Conservation (phyloP, 2,113 vertebrate genomes). For the Oreochromis niloticus region DNA sequence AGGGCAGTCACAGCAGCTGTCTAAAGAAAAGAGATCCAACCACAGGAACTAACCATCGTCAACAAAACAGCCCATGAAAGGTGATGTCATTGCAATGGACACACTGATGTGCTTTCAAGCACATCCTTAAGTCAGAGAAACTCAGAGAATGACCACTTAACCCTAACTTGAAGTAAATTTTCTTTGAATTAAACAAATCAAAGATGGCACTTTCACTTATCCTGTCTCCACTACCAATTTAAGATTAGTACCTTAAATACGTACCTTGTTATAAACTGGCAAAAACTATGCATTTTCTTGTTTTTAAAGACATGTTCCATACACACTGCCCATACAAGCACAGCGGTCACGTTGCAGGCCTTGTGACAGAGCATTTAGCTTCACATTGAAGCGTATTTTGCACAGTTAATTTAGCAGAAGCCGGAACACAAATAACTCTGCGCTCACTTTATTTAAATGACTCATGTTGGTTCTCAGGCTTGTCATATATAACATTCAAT, state of each 20-base stretch:
- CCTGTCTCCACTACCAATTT: neutral
- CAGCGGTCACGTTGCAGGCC: constrained; percentile 28
- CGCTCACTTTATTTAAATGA: neutral
- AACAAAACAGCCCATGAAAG: neutral
- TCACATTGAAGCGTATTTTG: constrained; percentile 1
- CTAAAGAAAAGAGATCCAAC: neutral
- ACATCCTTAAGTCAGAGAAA: neutral
- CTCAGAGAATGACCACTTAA: neutral
- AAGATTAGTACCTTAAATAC: neutral
- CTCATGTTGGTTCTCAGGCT: constrained; percentile 25
- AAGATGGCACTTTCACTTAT: neutral
- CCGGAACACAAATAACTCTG: constrained; percentile 26
- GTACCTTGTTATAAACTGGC: neutral
- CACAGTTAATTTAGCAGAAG: constrained; percentile 37
- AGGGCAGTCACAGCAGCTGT: neutral
- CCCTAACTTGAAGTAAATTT: neutral
- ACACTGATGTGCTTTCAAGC: neutral
- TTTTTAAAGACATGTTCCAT: neutral
- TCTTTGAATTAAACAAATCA: neutral
- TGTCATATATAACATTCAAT: neutral
- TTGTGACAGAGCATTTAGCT: constrained; percentile 18
- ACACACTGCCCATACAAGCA: neutral
- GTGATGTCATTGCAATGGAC: neutral
- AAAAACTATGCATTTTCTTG: neutral
- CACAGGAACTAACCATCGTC: neutral